A percentile compares a stretch with the other conserved stretches of the same genome.
phyloP scores from a whole-genome alignment of 2,888 invertebrate species.

The Cantharis lateralis region DNA sequence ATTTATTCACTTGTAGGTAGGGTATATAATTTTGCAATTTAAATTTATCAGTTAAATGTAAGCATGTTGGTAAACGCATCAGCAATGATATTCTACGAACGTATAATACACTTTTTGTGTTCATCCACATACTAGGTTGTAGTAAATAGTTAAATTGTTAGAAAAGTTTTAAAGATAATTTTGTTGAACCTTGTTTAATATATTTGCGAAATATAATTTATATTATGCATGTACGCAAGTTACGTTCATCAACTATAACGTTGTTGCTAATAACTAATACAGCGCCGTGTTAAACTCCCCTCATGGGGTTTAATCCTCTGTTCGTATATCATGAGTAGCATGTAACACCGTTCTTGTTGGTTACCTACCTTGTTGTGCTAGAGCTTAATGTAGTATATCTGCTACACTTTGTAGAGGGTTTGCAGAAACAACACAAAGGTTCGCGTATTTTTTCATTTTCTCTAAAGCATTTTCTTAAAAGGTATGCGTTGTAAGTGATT shows the following conservation, averaged over 20 bases:
- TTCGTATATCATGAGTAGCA: constrained; percentile 46
- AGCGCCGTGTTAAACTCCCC: constrained; percentile 48
- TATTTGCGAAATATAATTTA: constrained; percentile 31
- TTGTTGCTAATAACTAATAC: constrained; percentile 48
- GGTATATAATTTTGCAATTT: too few relatives aligned
- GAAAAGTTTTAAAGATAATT: neutral
- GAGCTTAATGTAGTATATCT: constrained; percentile 44
- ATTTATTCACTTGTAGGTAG: too few relatives aligned
- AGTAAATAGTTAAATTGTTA: neutral
- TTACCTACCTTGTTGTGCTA: constrained; percentile 42
- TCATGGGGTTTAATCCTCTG: constrained; percentile 48
- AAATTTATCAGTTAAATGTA: too few relatives aligned
- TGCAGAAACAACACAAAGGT: constrained; percentile 39
- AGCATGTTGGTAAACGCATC: too few relatives aligned
- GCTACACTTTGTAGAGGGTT: constrained; percentile 42
- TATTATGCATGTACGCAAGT: constrained; percentile 44
- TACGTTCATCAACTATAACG: constrained; percentile 41
- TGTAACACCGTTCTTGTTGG: constrained; percentile 41
- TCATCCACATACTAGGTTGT: neutral
- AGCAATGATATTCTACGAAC: too few relatives aligned
- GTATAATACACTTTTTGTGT: neutral
- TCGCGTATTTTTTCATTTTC: constrained; percentile 41
- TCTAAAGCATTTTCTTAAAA: constrained; percentile 19
- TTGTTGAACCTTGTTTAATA: constrained; percentile 23
- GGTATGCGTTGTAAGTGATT: constrained; percentile 14